Conservation (phyloP, 2,888 invertebrate genomes). For the Pemphredon lugubris region DNA sequence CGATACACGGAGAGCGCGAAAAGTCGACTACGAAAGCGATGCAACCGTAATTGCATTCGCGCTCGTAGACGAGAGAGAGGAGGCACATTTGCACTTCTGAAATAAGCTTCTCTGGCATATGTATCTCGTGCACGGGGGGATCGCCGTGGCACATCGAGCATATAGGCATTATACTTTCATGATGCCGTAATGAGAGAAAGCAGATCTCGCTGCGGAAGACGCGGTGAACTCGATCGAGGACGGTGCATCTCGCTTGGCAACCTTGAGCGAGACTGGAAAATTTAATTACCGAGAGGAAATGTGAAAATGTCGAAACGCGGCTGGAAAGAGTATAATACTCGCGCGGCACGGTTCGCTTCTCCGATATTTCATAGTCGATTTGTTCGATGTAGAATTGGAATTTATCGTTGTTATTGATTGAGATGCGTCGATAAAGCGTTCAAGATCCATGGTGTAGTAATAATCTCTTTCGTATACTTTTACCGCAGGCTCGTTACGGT, state of each 20-base stretch:
- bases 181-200: slow-evolving; percentile 58
- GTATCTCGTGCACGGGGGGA: slow-evolving; percentile 4
- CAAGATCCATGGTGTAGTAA: no score
- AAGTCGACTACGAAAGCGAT: slow-evolving; percentile 42
- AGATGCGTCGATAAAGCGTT: no score
- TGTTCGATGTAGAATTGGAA: no score
- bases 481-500: no score
- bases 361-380: no score
- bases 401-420: no score
- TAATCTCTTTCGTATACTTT: no score
- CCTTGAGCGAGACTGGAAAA: neutral
- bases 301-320: no score
- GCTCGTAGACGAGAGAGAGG: neutral
- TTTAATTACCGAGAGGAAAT: neutral
- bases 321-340: no score
- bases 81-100: slow-evolving; percentile 22
- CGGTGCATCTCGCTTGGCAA: slow-evolving; percentile 22
- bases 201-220: slow-evolving; percentile 47
- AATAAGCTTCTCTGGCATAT: slow-evolving; percentile 5
- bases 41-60: slow-evolving; percentile 31
- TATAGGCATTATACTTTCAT: slow-evolving; percentile 52
- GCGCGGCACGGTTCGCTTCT: no score
- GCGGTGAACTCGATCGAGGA: slow-evolving; percentile 53
- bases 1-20: slow-evolving; percentile 33
- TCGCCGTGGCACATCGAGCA: slow-evolving; percentile 44